phyloP scores from a whole-genome alignment of 2,113 vertebrate genomes.

The Larimichthys polyactis region DNA sequence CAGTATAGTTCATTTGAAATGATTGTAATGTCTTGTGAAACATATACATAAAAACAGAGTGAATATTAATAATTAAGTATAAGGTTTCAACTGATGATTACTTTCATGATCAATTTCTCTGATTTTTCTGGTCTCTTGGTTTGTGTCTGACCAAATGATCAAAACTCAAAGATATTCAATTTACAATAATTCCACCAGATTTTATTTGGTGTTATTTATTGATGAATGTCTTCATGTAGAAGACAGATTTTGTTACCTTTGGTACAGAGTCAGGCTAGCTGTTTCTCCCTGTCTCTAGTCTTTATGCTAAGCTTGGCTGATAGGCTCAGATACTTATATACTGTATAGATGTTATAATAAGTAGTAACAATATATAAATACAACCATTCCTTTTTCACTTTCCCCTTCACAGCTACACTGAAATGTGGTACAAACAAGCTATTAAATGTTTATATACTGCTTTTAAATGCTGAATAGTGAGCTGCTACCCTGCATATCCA shows the following conservation, averaged over 20 bases:
- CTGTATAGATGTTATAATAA: neutral
- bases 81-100: neutral
- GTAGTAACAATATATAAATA: neutral
- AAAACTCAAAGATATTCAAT: neutral
- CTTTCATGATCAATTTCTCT: neutral
- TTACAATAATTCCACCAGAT: neutral
- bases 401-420: neutral
- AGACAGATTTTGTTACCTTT: neutral
- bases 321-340: neutral
- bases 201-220: neutral
- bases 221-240: neutral
- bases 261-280: neutral
- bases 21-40: neutral
- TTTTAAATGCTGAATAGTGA: neutral
- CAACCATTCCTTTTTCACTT: neutral
- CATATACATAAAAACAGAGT: neutral
- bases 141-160: neutral
- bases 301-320: neutral
- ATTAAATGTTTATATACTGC: neutral
- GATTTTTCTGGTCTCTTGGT: too few relatives aligned
- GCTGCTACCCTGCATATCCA: slow-evolving; percentile 49
- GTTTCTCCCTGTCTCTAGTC: neutral
- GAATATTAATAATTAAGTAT: too few relatives aligned
- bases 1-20: neutral
- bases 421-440: neutral